Evolutionary conservation across 2,113 vertebrate species (phyloP), one percentile per base, ranked within the genome.

Genomic region (Erythrocercus mccallii): DNA sequence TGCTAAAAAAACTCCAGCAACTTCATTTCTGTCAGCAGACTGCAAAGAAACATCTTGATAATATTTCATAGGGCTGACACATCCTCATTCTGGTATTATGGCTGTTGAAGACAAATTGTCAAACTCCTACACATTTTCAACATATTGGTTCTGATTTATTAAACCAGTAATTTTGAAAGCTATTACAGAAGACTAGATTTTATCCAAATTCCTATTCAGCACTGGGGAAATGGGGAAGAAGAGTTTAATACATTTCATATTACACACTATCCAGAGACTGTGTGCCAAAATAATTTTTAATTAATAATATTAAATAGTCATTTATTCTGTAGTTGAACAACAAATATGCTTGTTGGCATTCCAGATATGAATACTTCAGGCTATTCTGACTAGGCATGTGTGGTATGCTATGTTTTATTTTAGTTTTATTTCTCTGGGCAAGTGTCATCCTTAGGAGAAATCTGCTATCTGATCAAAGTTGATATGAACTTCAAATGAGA

Each of bases 101-200:
- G 57, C 66, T 88, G n/a, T 35, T 84, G 87, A 62, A 89, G 91
- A 79, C 48, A 72, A 94, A 45, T 57, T 94, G 84, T 82, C 83
- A 80, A 61, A 76, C 86, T 90, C 88, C 90, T 81, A 86, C 85
- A 78, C 19, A 8, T 74, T 90, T 92, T 77, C 61, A 94, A 35
- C 4, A 0, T 81, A 73, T 60, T 88, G 64, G 30, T 76, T 79
- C 61, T 79, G 73, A 92, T 82, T 94, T 86, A 91, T 82, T 93
- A 68, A 80, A 56, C n/a, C 7, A 8, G 58, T 45, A 80, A 76
- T 77, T 93, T 82, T 85, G 38, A 38, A 88, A 85, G 66, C 28
- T 70, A 48, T 61, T 65, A 60, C 9, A 51, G 37, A 86, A 77
- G 44, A 86, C 21, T 44, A 37, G 37, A 61, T 93, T 68, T 90